phyloP scores from a whole-genome alignment of 1,140 invertebrate species.

The Drosophila parvula region DNA sequence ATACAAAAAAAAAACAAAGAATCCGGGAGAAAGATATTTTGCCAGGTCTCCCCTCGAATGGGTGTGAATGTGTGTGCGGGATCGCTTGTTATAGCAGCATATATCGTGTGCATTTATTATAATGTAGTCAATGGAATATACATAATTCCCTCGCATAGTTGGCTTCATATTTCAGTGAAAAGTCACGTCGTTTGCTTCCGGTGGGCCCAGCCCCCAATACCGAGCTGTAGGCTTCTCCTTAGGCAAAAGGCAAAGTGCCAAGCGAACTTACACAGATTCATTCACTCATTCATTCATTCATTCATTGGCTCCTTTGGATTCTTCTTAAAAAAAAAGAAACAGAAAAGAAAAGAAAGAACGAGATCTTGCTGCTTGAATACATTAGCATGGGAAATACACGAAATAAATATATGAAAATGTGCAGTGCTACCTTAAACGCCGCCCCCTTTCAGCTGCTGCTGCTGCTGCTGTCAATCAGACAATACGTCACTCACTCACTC shows the following conservation, averaged over 20 bases:
- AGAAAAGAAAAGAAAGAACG: background rate
- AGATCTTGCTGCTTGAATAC: slow-evolving; percentile 35
- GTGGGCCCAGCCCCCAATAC: slow-evolving; percentile 42
- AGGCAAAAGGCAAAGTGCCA: slow-evolving; percentile 63
- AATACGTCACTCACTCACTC: slow-evolving; percentile 73
- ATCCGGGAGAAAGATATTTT: slow-evolving; percentile 25
- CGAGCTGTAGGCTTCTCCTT: slow-evolving; percentile 1
- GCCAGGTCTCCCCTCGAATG: slow-evolving; percentile 7
- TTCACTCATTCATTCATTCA: slow-evolving; percentile 59
- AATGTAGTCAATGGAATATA: slow-evolving; percentile 37
- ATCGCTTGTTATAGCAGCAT: slow-evolving; percentile 10
- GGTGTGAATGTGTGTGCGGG: slow-evolving; percentile 9
- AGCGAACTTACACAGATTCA: slow-evolving; percentile 77
- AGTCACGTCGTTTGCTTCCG: slow-evolving; percentile 84
- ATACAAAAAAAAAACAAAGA: slow-evolving; percentile 6
- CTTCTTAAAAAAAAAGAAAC: slow-evolving; percentile 28
- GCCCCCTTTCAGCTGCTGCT: slow-evolving; percentile 8
- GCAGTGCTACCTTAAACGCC: slow-evolving; percentile 40
- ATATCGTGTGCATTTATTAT: slow-evolving; percentile 38
- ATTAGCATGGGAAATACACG: slow-evolving; percentile 76
- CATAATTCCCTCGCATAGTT: slow-evolving; percentile 59
- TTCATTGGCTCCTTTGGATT: slow-evolving; percentile 49
- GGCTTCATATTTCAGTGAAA: slow-evolving; percentile 74
- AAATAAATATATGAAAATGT: slow-evolving; percentile 78
- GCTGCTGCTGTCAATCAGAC: slow-evolving; percentile 76